These are phyloP conservation scores for Trochalopteron elliotii DNA, from an alignment of 2,113 vertebrate species.

Conservation along the genomic window DNA sequence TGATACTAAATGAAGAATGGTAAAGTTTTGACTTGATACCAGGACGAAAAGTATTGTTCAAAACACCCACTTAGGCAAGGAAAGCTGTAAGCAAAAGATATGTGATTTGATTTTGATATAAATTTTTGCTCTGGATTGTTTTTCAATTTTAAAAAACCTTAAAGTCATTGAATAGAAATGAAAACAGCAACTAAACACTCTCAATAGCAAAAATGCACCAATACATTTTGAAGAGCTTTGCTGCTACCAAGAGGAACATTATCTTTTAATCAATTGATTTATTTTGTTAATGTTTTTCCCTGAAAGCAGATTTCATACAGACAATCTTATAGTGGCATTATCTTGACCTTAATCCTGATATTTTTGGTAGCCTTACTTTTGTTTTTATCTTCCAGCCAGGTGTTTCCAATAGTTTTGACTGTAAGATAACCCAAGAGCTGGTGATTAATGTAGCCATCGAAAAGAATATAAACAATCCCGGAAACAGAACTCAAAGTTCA, in stretches of 20 bases:
- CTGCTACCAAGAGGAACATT: not conserved
- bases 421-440: slow-evolving; percentile 46
- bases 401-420: slow-evolving; percentile 60
- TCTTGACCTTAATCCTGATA: not conserved
- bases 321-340: not conserved
- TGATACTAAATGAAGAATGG: not conserved
- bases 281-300: not conserved
- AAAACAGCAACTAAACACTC: not conserved
- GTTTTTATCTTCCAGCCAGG: slow-evolving; percentile 37
- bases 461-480: slow-evolving; percentile 44
- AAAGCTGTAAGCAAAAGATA: not conserved
- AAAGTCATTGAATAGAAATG: not conserved
- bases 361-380: slow-evolving; percentile 20
- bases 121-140: not conserved
- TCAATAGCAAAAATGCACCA: not conserved
- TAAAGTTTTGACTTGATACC: not conserved
- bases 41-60: not conserved
- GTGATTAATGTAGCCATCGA: slow-evolving; percentile 56
- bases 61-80: not conserved
- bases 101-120: not conserved
- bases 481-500: slow-evolving; percentile 59
- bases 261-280: not conserved
- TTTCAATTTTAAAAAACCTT: not conserved
- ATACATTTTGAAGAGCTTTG: not conserved
- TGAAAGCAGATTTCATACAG: not conserved